These are phyloP conservation scores for Magallana gigas DNA, from an alignment of 1,140 invertebrate genomes.

Conservation along the genomic window DNA sequence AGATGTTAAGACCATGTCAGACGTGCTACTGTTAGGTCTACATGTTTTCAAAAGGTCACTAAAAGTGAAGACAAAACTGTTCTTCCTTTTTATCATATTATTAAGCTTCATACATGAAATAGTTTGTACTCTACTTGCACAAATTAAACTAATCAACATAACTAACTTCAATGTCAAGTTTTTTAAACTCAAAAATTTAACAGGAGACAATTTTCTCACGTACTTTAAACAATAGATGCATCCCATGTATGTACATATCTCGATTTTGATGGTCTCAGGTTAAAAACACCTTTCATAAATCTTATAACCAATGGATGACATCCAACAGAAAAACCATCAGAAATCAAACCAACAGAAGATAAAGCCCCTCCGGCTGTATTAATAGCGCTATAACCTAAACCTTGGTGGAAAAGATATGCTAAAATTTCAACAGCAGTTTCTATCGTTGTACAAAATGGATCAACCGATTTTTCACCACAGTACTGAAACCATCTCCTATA, in stretches of 20 bases:
- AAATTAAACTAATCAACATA: slow-evolving; percentile 22
- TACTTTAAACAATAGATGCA: slow-evolving; percentile 43
- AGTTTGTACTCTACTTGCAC: slow-evolving; percentile 25
- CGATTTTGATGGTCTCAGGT: slow-evolving; percentile 41
- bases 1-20: slow-evolving; percentile 9
- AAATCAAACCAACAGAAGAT: slow-evolving; percentile 16
- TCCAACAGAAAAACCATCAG: slow-evolving; percentile 31
- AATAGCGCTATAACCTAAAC: slow-evolving; percentile 37
- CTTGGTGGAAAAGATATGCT: slow-evolving; percentile 23
- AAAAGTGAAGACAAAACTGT: slow-evolving; percentile 34
- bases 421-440: slow-evolving; percentile 40
- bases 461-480: slow-evolving; percentile 45
- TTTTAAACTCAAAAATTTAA: slow-evolving; percentile 39
- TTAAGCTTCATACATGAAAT: neutral
- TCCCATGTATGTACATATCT: slow-evolving; percentile 48
- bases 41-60: slow-evolving; percentile 40
- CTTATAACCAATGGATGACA: slow-evolving; percentile 46
- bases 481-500: slow-evolving; percentile 44
- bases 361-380: slow-evolving; percentile 12
- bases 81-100: slow-evolving; percentile 24
- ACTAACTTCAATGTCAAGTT: slow-evolving; percentile 51
- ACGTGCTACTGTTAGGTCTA: slow-evolving; percentile 35
- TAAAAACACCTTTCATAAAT: slow-evolving; percentile 54
- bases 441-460: neutral
- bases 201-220: slow-evolving; percentile 32